Percentiles rank a stretch among this genome's conserved stretches.
phyloP scores from a whole-genome alignment of 2,888 invertebrate genomes.

The Acanthosepion pharaonis region DNA sequence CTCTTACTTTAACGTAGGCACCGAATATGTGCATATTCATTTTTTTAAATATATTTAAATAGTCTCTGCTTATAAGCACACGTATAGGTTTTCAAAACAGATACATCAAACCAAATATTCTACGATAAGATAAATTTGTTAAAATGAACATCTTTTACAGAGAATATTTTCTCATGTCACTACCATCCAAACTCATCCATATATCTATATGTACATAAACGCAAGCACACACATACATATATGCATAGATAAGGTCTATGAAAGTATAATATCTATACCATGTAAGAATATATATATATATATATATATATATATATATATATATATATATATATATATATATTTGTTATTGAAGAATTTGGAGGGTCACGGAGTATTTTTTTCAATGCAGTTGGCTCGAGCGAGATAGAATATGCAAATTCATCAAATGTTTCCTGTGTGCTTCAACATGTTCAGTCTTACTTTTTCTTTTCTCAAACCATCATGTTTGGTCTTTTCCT shows the following conservation, averaged over 20 bases:
- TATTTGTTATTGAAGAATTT: neutral
- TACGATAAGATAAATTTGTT: too few species aligned
- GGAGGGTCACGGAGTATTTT: neutral
- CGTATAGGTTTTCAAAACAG: too few species aligned
- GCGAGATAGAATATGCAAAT: neutral
- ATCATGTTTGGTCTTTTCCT: neutral
- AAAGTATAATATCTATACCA: neutral
- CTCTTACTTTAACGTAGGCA: too few species aligned
- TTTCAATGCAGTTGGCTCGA: neutral
- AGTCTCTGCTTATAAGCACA: too few species aligned
- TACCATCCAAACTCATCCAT: neutral
- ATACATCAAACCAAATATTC: too few species aligned
- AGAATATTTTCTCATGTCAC: neutral
- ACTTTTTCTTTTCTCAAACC: neutral
- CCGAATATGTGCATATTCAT: neutral
- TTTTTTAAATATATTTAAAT: neutral
- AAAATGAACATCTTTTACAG: neutral
- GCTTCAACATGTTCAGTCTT: neutral
- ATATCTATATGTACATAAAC: neutral
- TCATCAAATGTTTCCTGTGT: neutral
- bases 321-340: neutral
- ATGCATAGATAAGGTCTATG: neutral
- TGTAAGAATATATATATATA: neutral
- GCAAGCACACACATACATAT: neutral
- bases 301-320: neutral